Evolutionary conservation across 2,888 invertebrate genomes (phyloP).

Genomic region (Hylaea fasciaria): DNA sequence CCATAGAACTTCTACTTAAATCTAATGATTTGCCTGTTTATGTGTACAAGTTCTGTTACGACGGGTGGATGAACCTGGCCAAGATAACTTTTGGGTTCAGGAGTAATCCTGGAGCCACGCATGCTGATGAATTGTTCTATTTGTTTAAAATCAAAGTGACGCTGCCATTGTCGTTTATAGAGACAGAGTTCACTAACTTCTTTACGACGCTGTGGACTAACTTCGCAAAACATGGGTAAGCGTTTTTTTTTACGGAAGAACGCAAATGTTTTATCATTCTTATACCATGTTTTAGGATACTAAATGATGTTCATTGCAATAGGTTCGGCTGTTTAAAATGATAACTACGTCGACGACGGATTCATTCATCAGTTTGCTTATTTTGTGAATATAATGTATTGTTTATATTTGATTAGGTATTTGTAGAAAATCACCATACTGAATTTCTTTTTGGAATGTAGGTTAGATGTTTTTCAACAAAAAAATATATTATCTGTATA

Average conservation of each 20-base stretch:
- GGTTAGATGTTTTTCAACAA: no score
- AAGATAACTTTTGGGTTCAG: conserved; percentile 61
- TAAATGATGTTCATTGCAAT: no score
- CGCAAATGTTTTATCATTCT: no score
- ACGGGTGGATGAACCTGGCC: conserved; percentile 71
- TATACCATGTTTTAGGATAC: no score
- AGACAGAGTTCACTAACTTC: conserved; percentile 58
- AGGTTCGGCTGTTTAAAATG: no score
- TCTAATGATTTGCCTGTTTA: conserved; percentile 59
- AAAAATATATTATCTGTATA: no score
- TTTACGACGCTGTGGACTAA: conserved; percentile 74
- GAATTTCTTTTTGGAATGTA: no score
- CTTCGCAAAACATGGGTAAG: conserved; percentile 75
- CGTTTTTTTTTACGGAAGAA: background rate
- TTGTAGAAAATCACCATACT: no score
- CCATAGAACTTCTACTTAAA: conserved; percentile 59
- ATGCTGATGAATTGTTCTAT: conserved; percentile 79
- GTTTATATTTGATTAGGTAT: no score
- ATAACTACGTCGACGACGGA: no score
- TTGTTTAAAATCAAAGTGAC: conserved; percentile 64
- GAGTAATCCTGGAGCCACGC: conserved; percentile 68
- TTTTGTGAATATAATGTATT: no score
- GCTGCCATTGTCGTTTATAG: conserved; percentile 52
- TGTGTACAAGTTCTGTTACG: conserved; percentile 66
- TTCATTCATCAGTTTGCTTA: no score